Evolutionary conservation across 2,113 vertebrate genomes (phyloP).

Genomic region (Calypte anna): DNA sequence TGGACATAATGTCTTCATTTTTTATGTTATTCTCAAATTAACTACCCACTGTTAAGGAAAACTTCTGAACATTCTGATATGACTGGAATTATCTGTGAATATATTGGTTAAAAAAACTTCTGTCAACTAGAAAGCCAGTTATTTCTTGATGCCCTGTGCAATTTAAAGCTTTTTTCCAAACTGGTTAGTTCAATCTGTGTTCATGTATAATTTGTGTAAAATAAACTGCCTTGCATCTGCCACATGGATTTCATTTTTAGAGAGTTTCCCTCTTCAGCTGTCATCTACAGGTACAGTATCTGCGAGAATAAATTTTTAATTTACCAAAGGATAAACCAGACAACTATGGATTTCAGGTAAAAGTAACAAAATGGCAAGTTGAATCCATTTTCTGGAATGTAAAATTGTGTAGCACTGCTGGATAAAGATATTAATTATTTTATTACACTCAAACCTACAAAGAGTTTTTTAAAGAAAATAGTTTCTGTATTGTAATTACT

Average conservation of each 20-base stretch:
- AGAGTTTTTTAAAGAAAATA: neutral
- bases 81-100: neutral
- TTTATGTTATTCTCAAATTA: neutral
- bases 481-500: neutral
- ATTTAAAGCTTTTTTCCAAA: neutral
- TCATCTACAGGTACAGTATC: neutral
- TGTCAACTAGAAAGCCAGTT: neutral
- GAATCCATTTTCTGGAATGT: conserved; percentile 21
- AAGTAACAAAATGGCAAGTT: conserved; percentile 21
- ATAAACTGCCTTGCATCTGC: neutral
- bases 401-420: neutral
- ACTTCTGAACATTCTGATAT: neutral
- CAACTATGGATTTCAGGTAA: conserved; percentile 16
- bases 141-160: neutral
- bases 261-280: neutral
- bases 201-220: neutral
- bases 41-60: neutral
- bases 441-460: neutral
- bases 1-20: neutral
- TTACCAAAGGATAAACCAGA: conserved; percentile 48
- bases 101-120: neutral
- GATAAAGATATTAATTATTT: neutral
- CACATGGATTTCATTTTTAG: neutral
- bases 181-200: neutral
- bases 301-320: conserved; percentile 47